Base-by-base conservation (phyloP, 2,797 vertebrate species). In the Eospalax fontanierii region DNA sequence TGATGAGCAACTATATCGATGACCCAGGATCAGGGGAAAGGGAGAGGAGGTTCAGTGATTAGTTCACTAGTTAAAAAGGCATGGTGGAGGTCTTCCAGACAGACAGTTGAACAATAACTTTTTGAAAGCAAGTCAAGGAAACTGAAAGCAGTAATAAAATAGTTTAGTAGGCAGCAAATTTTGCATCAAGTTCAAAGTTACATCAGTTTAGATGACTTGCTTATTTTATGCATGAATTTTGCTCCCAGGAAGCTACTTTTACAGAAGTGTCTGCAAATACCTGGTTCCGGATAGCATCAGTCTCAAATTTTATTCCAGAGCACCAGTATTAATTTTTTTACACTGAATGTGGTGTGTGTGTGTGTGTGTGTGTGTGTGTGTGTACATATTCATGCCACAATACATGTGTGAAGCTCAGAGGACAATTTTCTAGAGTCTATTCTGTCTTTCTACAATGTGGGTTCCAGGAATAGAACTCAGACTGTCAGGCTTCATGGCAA, bases 301-400 rank as follows among this genome's bases (percentile, higher is more conserved):
- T 81, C 80, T 71, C 16, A 90, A 65, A 54, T 96, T 94, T 87
- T 63, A 88, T 59, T 93, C 82, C 4, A 86, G 76, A 46, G 78
- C 26, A 46, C 15, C 68, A 85, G n/a, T n/a, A n/a, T n/a, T n/a
- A n/a, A n/a, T n/a, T 40, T 70, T 30, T 11, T 85, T 81, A 35
- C 40, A 91, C n/a, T 93, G 2, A 40, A 26, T 61, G 78, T 59
- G 35, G n/a, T n/a, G n/a, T n/a, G n/a, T n/a, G n/a, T n/a, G n/a
- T n/a, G n/a, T n/a, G n/a, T n/a, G 78, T 81, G n/a, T 59, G 78
- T 59, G n/a, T 16, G 12, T 38, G n/a, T 38, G 54, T 38, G 33
- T 79, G 24, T 40, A 18, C 28, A 26, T 76, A 30, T 65, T 46
- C 40, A 11, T 63, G 35, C 35, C 40, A 22, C 7, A 83, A 83